Evolutionary conservation across 2,888 invertebrate genomes (phyloP).

Genomic region (Leptinotarsa rubiginosa): DNA sequence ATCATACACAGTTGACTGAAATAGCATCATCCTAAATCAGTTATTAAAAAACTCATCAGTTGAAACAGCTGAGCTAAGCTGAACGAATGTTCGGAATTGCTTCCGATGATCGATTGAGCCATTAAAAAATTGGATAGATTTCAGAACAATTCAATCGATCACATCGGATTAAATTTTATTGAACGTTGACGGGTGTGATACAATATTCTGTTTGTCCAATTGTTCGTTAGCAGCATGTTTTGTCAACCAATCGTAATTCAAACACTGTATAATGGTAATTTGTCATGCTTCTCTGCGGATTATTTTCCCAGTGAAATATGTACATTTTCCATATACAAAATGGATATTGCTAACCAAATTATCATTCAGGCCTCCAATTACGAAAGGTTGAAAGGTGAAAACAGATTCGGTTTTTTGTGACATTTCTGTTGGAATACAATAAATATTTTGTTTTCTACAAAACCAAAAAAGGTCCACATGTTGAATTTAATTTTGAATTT

Average conservation of each 20-base stretch:
- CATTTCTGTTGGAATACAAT: no score
- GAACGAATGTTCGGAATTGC: not conserved
- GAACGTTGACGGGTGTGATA: not conserved
- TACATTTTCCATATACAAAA: not conserved
- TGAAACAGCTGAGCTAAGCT: not conserved
- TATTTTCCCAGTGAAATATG: not conserved
- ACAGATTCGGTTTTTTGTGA: no score
- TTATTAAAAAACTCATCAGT: slow-evolving; percentile 8
- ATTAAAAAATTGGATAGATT: slow-evolving; percentile 3
- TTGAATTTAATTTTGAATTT: no score
- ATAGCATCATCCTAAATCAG: not conserved
- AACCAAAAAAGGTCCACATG: no score
- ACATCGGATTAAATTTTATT: not conserved
- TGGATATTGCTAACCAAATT: not conserved
- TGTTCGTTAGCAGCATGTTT: slow-evolving; percentile 10
- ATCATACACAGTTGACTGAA: not conserved
- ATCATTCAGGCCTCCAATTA: not conserved
- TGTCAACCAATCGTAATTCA: not conserved
- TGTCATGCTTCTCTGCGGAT: not conserved
- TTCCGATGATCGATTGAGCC: not conserved
- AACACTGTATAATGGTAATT: not conserved
- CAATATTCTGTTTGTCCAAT: not conserved
- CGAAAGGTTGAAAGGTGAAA: no score
- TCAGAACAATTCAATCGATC: not conserved
- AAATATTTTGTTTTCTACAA: no score